A percentile compares a stretch with the other conserved stretches of the same genome.
These are phyloP conservation scores for Pogonocichla stellata DNA, from an alignment of 2,113 vertebrate species.

Conservation along the genomic window DNA sequence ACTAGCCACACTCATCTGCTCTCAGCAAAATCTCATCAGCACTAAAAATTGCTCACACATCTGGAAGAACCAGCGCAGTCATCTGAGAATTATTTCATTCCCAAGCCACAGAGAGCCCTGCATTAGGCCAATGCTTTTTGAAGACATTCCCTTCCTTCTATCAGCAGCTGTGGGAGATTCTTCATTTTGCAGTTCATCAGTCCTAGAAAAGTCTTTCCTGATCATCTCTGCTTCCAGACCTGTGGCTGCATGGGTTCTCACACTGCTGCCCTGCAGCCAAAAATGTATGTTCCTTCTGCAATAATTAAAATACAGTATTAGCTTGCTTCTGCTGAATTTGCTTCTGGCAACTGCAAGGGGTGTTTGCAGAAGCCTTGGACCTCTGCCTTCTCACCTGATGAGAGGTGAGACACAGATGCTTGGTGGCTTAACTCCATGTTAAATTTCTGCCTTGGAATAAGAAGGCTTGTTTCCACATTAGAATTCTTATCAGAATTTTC, in stretches of 20 bases:
- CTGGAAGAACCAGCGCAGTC: background rate
- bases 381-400: background rate
- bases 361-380: background rate
- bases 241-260: background rate
- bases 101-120: background rate
- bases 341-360: background rate
- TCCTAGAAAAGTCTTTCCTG: background rate
- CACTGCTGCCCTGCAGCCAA: background rate
- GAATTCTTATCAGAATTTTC: background rate
- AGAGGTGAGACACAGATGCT: background rate
- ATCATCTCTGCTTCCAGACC: background rate
- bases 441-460: background rate
- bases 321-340: background rate
- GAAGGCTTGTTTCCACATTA: background rate
- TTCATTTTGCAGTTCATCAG: background rate
- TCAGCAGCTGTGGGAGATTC: background rate
- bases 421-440: background rate
- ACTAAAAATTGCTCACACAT: conserved; percentile 42
- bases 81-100: conserved; percentile 19
- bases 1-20: background rate
- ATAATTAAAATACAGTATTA: background rate
- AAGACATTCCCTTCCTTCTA: background rate
- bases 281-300: background rate
- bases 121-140: background rate
- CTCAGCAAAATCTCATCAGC: background rate